Evolutionary conservation across 2,797 vertebrate genomes (phyloP).

Genomic region (Etheostoma nigrum): DNA sequence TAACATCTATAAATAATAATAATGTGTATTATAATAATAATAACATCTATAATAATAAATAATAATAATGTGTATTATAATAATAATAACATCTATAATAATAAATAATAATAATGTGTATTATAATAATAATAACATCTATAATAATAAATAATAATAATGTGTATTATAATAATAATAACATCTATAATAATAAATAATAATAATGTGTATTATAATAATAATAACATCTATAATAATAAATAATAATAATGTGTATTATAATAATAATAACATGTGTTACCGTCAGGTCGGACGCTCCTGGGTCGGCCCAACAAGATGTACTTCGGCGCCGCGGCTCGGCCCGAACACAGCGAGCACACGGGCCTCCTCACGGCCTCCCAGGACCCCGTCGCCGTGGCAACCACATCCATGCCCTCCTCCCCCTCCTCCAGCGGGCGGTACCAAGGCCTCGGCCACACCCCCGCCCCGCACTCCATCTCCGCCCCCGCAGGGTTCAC

Average conservation of each 20-base stretch:
- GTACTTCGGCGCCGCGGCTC: constrained; percentile 57
- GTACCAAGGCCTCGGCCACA: constrained; percentile 76
- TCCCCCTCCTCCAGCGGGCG: constrained; percentile 63
- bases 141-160: not conserved
- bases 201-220: not conserved
- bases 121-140: not conserved
- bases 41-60: too few species aligned
- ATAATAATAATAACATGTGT: too few species aligned
- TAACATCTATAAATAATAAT: not conserved
- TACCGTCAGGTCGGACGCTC: constrained; percentile 66
- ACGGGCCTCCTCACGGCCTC: constrained; percentile 68
- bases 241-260: not conserved
- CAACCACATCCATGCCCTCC: constrained; percentile 62
- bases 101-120: not conserved
- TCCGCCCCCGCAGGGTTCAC: constrained; percentile 70
- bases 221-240: not conserved
- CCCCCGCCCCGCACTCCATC: constrained; percentile 68
- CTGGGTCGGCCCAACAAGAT: constrained; percentile 77
- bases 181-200: too few species aligned
- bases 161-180: not conserved
- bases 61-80: not conserved
- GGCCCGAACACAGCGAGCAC: constrained; percentile 73
- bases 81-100: not conserved
- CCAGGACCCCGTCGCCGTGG: constrained; percentile 48
- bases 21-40: not conserved